Base-by-base conservation (phyloP, 2,797 vertebrate species). In the Kryptolebias ocellatus region DNA sequence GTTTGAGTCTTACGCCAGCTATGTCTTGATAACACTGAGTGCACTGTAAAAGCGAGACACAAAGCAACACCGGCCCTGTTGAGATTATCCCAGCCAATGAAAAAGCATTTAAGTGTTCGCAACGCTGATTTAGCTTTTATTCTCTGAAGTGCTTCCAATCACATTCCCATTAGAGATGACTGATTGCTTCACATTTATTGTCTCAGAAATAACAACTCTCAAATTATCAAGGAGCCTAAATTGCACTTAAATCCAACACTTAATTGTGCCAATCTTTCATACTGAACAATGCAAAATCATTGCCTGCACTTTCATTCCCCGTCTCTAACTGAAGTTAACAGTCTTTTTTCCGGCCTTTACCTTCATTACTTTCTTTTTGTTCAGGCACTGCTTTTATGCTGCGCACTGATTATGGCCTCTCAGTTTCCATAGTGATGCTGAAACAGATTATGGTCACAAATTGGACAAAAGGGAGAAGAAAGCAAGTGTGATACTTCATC, bases 371-470 rank as follows among this genome's bases (percentile, higher is more conserved):
- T 49, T 69, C 64, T 76, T 80, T 88, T 85, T 82, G 80, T 83
- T 79, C 78, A 64, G 73, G 76, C 62, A 24, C 74, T 81, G 81
- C 84, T 89, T 69, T 78, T 58, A 44, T 2, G 20, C 68, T 15
- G 44, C 60, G 61, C 29, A 1, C 60, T 90, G 80, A 90, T 87
- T 88, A 77, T 64, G 70, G 57, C 67, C 84, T 84, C 85, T 86
- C 78, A 71, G 89, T 91, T 90, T 83, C 90, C 87, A 90, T 89
- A 85, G 86, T 62, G 79, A 92, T 70, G 73, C 58, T 63, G 83
- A 64, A 65, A 77, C 78, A 34, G 78, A 78, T 86, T 76, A 86
- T 63, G 77, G 68, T 65, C 65, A 68, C 45, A 89, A 87, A 87
- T 72, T 68, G 58, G 67, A 65, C 53, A 78, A 70, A 83, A 67